These are phyloP conservation scores for Myotis planiceps DNA, from an alignment of 2,797 vertebrate species.

Conservation along the genomic window DNA sequence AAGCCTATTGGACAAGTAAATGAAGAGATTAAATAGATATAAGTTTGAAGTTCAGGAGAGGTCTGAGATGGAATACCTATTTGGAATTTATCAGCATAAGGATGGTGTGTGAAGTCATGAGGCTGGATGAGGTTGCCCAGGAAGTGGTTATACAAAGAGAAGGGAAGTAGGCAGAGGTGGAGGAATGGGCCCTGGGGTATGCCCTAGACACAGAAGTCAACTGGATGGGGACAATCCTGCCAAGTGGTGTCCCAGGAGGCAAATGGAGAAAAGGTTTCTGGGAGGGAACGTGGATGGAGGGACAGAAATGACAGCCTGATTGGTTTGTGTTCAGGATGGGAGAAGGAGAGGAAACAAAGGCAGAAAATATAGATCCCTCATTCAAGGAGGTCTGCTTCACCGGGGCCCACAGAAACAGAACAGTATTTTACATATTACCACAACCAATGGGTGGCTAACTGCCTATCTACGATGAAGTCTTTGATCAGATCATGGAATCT, in stretches of 20 bases:
- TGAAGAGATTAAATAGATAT: background rate
- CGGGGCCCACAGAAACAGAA: background rate
- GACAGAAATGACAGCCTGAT: background rate
- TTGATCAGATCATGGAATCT: background rate
- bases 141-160: background rate
- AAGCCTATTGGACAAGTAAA: background rate
- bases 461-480: background rate
- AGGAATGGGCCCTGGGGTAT: background rate
- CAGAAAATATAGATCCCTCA: background rate
- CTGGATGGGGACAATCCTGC: too few species aligned
- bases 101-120: background rate
- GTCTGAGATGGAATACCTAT: background rate
- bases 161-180: background rate
- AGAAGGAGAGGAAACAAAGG: background rate
- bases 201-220: background rate
- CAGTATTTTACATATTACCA: background rate
- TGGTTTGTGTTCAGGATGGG: too few species aligned
- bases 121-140: background rate
- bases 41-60: background rate
- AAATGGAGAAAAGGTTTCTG: background rate
- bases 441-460: background rate
- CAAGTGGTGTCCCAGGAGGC: background rate
- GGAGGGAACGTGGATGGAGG: background rate
- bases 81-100: background rate
- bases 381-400: background rate